Evolutionary conservation across 1,140 invertebrate species (phyloP).

Genomic region (Popillia japonica): DNA sequence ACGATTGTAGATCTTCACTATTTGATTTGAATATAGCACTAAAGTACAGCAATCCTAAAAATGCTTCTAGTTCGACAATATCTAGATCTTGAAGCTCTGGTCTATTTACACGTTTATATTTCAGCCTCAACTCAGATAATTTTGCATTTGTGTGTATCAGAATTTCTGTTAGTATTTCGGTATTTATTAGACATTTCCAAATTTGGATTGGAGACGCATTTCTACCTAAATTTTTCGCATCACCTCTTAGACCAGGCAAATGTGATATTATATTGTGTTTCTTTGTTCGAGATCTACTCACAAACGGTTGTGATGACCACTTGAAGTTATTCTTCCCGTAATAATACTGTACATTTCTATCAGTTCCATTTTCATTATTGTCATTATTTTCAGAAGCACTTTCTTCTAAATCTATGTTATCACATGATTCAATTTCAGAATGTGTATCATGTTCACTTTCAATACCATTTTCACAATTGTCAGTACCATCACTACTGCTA

Average conservation of each 20-base stretch:
- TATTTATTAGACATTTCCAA: background rate
- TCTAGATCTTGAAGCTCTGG: background rate
- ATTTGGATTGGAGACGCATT: background rate
- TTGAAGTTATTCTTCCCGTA: background rate
- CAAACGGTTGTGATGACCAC: background rate
- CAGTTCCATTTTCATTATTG: background rate
- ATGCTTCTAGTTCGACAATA: conserved; percentile 6
- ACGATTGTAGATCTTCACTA: conserved; percentile 39
- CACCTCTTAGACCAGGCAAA: background rate
- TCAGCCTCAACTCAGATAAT: background rate
- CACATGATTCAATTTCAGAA: conserved; percentile 28
- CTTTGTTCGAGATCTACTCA: background rate
- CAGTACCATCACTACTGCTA: background rate
- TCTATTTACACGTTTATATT: background rate
- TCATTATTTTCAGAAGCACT: background rate
- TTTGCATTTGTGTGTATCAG: background rate
- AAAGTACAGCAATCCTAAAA: background rate
- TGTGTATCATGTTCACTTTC: conserved; percentile 19
- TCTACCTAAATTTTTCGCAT: background rate
- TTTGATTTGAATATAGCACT: conserved; percentile 40
- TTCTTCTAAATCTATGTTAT: too few species aligned
- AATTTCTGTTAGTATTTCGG: background rate
- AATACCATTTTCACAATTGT: background rate
- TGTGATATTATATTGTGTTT: background rate
- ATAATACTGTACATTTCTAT: background rate